These are phyloP conservation scores for Lepus europaeus DNA, from an alignment of 2,113 vertebrate genomes.

Conservation along the genomic window DNA sequence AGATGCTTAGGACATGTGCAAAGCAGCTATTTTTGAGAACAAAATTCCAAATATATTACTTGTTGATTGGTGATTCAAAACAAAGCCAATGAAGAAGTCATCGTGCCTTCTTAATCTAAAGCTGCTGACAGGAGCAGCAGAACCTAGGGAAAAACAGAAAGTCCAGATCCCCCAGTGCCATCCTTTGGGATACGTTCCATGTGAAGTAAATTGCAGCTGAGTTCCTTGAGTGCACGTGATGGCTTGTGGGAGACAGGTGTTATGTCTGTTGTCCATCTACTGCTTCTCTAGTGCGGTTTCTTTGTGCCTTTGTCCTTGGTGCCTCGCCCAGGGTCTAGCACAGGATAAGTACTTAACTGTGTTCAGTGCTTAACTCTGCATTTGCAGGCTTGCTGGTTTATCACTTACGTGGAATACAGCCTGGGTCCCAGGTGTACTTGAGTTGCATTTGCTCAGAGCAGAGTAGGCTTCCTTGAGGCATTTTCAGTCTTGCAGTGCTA, in stretches of 20 bases:
- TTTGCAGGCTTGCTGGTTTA: background rate
- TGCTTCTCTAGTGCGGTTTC: background rate
- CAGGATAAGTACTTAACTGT: too few relatives aligned
- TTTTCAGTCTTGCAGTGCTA: background rate
- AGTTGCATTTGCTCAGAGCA: conserved; percentile 40
- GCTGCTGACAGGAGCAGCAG: background rate
- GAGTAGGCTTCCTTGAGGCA: conserved; percentile 50
- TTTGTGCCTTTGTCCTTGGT: background rate
- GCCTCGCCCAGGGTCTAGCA: background rate
- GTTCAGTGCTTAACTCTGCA: background rate
- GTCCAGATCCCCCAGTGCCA: background rate
- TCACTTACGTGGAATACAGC: background rate
- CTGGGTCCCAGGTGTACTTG: background rate
- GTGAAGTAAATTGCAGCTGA: background rate
- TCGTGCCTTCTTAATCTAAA: background rate
- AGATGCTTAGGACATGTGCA: background rate
- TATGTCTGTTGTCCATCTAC: background rate
- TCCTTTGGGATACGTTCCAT: background rate
- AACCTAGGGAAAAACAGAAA: background rate
- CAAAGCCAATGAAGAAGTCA: background rate
- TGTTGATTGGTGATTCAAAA: conserved; percentile 2
- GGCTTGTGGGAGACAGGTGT: too few relatives aligned
- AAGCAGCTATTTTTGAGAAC: conserved; percentile 35
- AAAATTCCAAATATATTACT: conserved; percentile 37
- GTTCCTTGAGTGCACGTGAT: background rate